A percentile compares a stretch with the other conserved stretches of the same genome.
Evolutionary conservation across 2,888 invertebrate species (phyloP).

Genomic region (Baccha elongata): DNA sequence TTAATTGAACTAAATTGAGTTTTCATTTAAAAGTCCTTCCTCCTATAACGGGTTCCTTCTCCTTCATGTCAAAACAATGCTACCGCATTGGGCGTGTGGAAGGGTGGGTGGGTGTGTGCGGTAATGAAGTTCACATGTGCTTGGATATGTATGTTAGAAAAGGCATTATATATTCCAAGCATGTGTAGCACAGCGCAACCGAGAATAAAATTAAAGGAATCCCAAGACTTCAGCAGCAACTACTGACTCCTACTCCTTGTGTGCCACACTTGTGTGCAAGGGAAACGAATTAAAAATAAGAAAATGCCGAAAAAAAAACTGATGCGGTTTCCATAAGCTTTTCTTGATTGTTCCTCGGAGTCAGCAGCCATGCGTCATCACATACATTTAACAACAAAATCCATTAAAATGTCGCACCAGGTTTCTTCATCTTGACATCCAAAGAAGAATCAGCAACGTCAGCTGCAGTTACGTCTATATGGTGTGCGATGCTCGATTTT

Average conservation of each 20-base stretch:
- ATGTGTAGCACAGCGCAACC: constrained; percentile 36
- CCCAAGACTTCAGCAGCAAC: neutral
- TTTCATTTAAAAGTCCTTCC: constrained; percentile 47
- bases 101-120: neutral
- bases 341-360: constrained; percentile 35
- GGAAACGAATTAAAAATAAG: constrained; percentile 4
- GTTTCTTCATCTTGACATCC: constrained; percentile 20
- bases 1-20: constrained; percentile 62
- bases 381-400: constrained; percentile 11
- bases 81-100: neutral
- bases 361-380: constrained; percentile 6
- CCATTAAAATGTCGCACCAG: constrained; percentile 30
- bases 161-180: constrained; percentile 53
- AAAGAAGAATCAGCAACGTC: neutral
- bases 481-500: neutral
- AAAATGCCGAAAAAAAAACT: neutral
- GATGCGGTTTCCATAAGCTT: constrained; percentile 1
- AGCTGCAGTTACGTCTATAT: too few species aligned
- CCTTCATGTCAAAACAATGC: constrained; percentile 37
- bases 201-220: constrained; percentile 20
- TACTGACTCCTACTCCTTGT: neutral
- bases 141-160: neutral
- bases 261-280: constrained; percentile 31
- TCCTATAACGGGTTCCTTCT: constrained; percentile 4
- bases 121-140: constrained; percentile 52